phyloP scores from a whole-genome alignment of 2,797 vertebrate genomes.

The Phrynocephalus vlangalii region DNA sequence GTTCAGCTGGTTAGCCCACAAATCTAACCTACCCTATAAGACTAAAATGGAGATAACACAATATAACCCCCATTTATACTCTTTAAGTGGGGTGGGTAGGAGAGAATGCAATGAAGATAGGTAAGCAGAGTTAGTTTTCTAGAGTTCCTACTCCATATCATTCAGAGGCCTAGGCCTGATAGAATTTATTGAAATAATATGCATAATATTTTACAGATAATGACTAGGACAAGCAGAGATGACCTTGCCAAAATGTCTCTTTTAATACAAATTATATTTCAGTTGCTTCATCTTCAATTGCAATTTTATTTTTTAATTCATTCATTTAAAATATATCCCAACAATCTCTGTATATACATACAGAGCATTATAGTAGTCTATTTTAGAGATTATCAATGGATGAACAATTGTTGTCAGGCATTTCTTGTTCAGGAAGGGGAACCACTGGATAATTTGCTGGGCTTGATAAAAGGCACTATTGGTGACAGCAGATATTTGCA shows the following conservation, averaged over 20 bases:
- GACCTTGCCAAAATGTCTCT: background rate
- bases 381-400: no score
- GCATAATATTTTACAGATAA: background rate
- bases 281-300: constrained; percentile 13
- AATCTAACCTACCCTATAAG: background rate
- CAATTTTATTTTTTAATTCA: background rate
- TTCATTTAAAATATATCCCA: background rate
- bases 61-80: background rate
- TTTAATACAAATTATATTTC: background rate
- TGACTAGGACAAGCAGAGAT: background rate
- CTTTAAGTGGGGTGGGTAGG: background rate
- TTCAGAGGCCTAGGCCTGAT: background rate
- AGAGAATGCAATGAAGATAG: background rate
- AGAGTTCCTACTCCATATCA: background rate
- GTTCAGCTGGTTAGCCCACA: background rate
- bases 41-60: background rate
- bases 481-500: no score
- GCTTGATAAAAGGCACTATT: no score
- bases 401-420: no score
- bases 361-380: no score
- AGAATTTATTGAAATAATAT: background rate
- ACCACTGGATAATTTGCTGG: no score
- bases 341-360: no score
- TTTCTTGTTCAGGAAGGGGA: no score
- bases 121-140: background rate